A percentile compares a stretch with the other conserved stretches of the same genome.
Evolutionary conservation across 2,797 vertebrate species (phyloP).

Genomic region (Malacoctenus gilli): DNA sequence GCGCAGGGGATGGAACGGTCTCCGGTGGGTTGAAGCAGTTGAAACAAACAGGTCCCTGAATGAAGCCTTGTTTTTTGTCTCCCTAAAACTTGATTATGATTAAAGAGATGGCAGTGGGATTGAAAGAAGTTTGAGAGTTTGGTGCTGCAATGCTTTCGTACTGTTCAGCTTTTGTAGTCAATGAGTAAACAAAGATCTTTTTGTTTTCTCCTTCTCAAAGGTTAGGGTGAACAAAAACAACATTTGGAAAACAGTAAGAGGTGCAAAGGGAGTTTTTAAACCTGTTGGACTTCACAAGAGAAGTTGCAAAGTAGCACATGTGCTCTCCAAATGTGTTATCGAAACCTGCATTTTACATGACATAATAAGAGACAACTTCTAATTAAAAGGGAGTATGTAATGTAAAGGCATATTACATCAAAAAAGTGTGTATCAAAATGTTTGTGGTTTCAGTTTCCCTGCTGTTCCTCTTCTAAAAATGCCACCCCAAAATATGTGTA

Average conservation of each 20-base stretch:
- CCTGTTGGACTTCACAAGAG: too few relatives aligned
- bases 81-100: slow-evolving; percentile 73
- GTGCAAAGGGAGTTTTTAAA: background rate
- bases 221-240: background rate
- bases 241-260: background rate
- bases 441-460: too few relatives aligned
- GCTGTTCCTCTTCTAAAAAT: too few relatives aligned
- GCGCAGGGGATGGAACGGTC: slow-evolving; percentile 59
- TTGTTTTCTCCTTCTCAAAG: slow-evolving; percentile 9
- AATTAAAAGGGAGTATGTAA: too few relatives aligned
- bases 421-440: too few relatives aligned
- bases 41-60: slow-evolving; percentile 90
- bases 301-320: too few relatives aligned
- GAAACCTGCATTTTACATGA: too few relatives aligned
- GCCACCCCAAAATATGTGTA: too few relatives aligned
- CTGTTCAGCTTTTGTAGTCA: slow-evolving; percentile 1
- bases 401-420: too few relatives aligned
- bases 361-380: too few relatives aligned
- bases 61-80: slow-evolving; percentile 84
- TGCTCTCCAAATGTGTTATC: too few relatives aligned
- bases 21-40: slow-evolving; percentile 89
- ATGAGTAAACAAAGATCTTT: background rate
- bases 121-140: slow-evolving; percentile 59
- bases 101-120: slow-evolving; percentile 58
- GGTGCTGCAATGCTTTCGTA: slow-evolving; percentile 18